Conservation (phyloP, 2,113 vertebrate genomes). For the Charina bottae region DNA sequence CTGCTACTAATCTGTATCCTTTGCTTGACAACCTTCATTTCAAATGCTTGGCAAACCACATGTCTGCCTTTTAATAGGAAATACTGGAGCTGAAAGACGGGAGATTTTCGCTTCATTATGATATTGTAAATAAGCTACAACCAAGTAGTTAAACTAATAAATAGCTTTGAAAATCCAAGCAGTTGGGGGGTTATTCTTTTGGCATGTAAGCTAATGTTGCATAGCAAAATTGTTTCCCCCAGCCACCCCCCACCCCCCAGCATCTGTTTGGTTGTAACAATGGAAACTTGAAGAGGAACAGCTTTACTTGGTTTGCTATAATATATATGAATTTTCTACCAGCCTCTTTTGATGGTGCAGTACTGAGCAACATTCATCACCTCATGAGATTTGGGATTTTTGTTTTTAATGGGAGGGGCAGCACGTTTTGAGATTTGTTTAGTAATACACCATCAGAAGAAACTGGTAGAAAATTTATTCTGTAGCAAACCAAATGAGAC, state of each 20-base stretch:
- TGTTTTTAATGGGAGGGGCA: too few species aligned
- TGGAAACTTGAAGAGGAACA: conserved; percentile 50
- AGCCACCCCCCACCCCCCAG: neutral
- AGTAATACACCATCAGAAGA: neutral
- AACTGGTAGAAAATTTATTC: neutral
- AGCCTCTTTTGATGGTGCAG: neutral
- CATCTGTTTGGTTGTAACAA: conserved; percentile 54
- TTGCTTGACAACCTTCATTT: conserved; percentile 55
- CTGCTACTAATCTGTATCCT: conserved; percentile 56
- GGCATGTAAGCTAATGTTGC: conserved; percentile 38
- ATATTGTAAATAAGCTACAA: conserved; percentile 49
- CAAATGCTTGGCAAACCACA: conserved; percentile 52
- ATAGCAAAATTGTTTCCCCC: neutral
- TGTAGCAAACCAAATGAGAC: neutral
- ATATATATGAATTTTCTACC: neutral
- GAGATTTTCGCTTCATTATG: conserved; percentile 47
- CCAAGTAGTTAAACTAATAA: conserved; percentile 43
- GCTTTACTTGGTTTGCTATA: conserved; percentile 49
- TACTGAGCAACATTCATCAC: neutral
- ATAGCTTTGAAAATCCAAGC: conserved; percentile 50
- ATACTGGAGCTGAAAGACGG: neutral
- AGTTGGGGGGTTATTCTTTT: conserved; percentile 45
- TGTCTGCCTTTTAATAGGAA: conserved; percentile 49
- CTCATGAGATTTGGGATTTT: neutral
- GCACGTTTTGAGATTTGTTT: conserved; percentile 29